Conservation (phyloP, 1,140 invertebrate genomes). For the Hirudo medicinalis region DNA sequence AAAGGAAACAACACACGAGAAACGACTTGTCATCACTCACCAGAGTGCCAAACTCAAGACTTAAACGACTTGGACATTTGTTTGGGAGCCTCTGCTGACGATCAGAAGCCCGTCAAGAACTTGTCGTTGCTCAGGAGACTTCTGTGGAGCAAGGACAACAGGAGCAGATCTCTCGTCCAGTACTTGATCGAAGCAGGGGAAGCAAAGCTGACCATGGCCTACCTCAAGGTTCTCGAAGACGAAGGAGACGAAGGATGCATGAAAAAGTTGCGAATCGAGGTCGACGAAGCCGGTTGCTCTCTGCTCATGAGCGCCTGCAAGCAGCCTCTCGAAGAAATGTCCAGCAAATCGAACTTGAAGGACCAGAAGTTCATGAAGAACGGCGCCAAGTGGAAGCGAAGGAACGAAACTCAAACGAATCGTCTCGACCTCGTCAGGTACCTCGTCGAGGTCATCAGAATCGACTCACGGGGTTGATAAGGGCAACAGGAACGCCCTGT, state of each 20-base stretch:
- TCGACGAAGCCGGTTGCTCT: constrained; percentile 15
- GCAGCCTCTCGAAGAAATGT: background rate
- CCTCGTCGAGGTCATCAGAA: constrained; percentile 9
- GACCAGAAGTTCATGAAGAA: background rate
- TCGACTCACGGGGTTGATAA: constrained; percentile 15
- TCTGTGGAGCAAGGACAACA: constrained; percentile 14
- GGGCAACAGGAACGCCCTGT: constrained; percentile 14
- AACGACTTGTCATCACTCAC: constrained; percentile 12
- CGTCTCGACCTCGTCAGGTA: constrained; percentile 7
- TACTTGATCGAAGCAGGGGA: constrained; percentile 18
- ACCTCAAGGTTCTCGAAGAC: background rate
- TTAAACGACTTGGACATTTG: background rate
- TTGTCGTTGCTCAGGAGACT: background rate
- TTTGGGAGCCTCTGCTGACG: background rate
- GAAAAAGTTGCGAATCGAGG: background rate
- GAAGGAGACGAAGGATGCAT: background rate
- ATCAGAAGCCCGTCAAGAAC: too few relatives aligned
- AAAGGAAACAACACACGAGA: constrained; percentile 2
- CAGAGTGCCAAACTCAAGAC: background rate
- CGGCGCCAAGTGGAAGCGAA: background rate
- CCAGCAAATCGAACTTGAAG: background rate
- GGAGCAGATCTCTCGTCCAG: constrained; percentile 12
- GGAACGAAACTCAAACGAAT: background rate
- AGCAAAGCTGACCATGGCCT: background rate
- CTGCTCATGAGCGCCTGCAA: constrained; percentile 20